Evolutionary conservation across 2,113 vertebrate species (phyloP), one percentile per base, ranked within the genome.

Genomic region (Carassius auratus): DNA sequence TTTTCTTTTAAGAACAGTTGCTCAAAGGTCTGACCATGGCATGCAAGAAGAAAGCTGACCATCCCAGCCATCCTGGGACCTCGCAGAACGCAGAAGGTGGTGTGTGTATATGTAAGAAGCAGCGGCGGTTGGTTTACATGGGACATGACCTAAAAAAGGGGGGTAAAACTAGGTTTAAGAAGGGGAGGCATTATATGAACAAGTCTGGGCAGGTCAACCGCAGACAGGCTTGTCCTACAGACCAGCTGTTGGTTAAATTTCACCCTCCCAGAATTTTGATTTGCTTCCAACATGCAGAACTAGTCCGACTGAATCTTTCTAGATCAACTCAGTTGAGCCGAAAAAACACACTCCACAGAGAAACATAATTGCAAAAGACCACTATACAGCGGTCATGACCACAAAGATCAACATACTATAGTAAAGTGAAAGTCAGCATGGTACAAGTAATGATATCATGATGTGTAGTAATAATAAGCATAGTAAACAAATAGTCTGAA

Each of bases 1-100:
- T n/a, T n/a, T n/a, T 23, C 48, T 26, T 8, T 50, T 6, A 50
- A 30, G 8, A 66, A 23, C n/a, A 50, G 42, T 81, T 81, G 78
- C 30, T 81, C 17, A 12, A 23, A 42, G 36, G 33, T 62, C 55
- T 48, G 79, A 50, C 62, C 26, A 69, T 3, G 17, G 64, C 15
- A 82, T 21, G 80, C 45, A 52, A 50, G 23, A 48, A 21, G 45
- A 82, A 64, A 69, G 80, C 80, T 82, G 80, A 55, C 26, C 26
- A 82, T 82, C 5, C 23, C 45, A 82, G 48, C 48, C 45, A 82
- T 82, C 45, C 45, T 4, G 17, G 7, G 62, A 52, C 48, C 42
- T 45, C 17, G n/a, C 61, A 66, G 61, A 26, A 23, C 7, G 23
- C 38, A 45, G 36, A 19, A 59, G 52, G 50, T 52, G 1, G 1